Conservation (phyloP, 2,888 invertebrate species). For the Acanthosepion pharaonis region DNA sequence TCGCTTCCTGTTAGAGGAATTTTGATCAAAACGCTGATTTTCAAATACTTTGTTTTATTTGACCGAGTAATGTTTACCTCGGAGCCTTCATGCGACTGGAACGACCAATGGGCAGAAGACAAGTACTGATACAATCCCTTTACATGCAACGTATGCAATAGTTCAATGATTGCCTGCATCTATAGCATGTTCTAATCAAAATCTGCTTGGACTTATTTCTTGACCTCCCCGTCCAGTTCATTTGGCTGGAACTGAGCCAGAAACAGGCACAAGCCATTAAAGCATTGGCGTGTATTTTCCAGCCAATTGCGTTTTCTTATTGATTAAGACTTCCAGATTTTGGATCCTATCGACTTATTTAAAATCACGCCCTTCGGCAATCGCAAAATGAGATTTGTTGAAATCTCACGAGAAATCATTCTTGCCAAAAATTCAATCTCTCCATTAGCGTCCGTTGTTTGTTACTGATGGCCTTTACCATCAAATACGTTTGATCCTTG, state of each 20-base stretch:
- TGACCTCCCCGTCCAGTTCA: background rate
- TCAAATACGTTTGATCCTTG: background rate
- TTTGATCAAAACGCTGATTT: background rate
- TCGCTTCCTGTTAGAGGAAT: background rate
- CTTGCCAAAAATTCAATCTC: background rate
- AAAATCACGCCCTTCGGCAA: background rate
- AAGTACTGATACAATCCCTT: background rate
- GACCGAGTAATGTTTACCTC: background rate
- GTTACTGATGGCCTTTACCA: background rate
- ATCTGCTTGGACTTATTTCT: background rate
- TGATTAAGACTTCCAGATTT: background rate
- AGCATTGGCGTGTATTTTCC: background rate
- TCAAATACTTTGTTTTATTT: background rate
- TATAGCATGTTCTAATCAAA: background rate
- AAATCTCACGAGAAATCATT: background rate
- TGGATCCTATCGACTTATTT: background rate
- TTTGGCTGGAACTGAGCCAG: background rate
- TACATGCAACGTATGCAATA: background rate
- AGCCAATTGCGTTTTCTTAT: background rate
- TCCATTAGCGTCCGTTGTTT: background rate
- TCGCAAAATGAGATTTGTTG: background rate
- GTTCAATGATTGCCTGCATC: background rate
- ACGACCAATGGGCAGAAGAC: background rate
- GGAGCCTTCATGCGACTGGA: background rate
- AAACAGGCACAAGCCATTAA: background rate